Percentiles rank a stretch among this genome's conserved stretches.
Evolutionary conservation across 2,113 vertebrate genomes (phyloP).

Genomic region (Hemiscyllium ocellatum): DNA sequence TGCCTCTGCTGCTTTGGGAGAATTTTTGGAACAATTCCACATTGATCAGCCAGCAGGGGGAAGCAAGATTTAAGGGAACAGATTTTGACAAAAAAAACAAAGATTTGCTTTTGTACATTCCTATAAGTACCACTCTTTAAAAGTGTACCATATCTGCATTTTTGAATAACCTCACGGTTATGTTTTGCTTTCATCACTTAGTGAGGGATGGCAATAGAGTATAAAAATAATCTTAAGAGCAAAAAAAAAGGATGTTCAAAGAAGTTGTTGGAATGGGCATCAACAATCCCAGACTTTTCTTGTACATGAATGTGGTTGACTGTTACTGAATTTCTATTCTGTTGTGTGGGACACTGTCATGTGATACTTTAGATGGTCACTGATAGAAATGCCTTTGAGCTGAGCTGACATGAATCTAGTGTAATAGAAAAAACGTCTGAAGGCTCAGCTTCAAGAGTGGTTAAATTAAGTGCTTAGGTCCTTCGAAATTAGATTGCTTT

Average conservation of each 20-base stretch:
- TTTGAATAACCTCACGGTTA: not conserved
- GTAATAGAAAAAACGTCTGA: slow-evolving; percentile 34
- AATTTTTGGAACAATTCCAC: slow-evolving; percentile 38
- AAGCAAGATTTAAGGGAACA: slow-evolving; percentile 88
- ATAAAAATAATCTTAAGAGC: not conserved
- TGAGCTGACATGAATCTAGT: slow-evolving; percentile 47
- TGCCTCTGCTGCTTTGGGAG: slow-evolving; percentile 20
- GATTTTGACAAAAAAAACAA: slow-evolving; percentile 28
- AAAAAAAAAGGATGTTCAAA: slow-evolving; percentile 45
- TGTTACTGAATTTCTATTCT: slow-evolving; percentile 61
- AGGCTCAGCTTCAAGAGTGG: slow-evolving; percentile 48
- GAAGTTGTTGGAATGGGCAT: slow-evolving; percentile 58
- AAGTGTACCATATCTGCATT: not conserved
- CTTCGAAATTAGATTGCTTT: slow-evolving; percentile 47
- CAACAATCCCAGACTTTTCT: slow-evolving; percentile 54
- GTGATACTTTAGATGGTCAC: slow-evolving; percentile 53
- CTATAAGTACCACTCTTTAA: not conserved
- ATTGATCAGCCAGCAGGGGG: slow-evolving; percentile 85
- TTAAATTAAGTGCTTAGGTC: slow-evolving; percentile 46
- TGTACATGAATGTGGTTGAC: slow-evolving; percentile 40
- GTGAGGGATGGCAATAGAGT: not conserved
- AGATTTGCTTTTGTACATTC: not conserved
- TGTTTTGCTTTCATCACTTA: not conserved
- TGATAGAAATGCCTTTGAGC: slow-evolving; percentile 51
- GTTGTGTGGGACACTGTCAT: slow-evolving; percentile 55